These are phyloP conservation scores for Hylaeus anthracinus DNA, from an alignment of 1,140 invertebrate species.

Conservation along the genomic window DNA sequence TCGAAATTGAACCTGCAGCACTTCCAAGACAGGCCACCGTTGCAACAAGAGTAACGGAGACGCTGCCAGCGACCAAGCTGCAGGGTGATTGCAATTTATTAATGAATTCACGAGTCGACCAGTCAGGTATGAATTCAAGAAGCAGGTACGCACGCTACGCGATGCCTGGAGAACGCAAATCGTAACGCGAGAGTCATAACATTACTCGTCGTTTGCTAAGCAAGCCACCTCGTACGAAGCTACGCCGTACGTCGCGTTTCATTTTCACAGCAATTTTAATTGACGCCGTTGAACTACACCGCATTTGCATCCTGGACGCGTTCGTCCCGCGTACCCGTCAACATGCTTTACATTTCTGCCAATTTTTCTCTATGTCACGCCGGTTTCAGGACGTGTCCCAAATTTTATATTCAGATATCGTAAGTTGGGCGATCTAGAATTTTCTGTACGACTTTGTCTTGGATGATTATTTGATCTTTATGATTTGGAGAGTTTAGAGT, in stretches of 20 bases:
- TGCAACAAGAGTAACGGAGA: not conserved
- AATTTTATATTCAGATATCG: too few relatives aligned
- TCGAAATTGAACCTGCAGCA: not conserved
- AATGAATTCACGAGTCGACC: slow-evolving; percentile 13
- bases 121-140: slow-evolving; percentile 15
- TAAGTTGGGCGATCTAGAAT: too few relatives aligned
- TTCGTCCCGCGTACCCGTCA: slow-evolving; percentile 8
- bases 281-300: slow-evolving; percentile 61
- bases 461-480: too few relatives aligned
- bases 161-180: not conserved
- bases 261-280: slow-evolving; percentile 63
- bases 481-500: too few relatives aligned
- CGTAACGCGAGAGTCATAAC: slow-evolving; percentile 15
- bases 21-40: not conserved
- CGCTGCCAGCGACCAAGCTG: too few relatives aligned
- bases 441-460: too few relatives aligned
- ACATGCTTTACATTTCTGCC: slow-evolving; percentile 55
- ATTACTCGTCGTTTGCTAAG: slow-evolving; percentile 10
- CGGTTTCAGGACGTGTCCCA: too few relatives aligned
- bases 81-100: slow-evolving; percentile 20
- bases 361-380: too few relatives aligned
- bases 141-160: not conserved
- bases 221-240: not conserved
- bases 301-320: slow-evolving; percentile 58
- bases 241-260: slow-evolving; percentile 8